phyloP scores from a whole-genome alignment of 2,113 vertebrate species.

The Tragelaphus imberbis region DNA sequence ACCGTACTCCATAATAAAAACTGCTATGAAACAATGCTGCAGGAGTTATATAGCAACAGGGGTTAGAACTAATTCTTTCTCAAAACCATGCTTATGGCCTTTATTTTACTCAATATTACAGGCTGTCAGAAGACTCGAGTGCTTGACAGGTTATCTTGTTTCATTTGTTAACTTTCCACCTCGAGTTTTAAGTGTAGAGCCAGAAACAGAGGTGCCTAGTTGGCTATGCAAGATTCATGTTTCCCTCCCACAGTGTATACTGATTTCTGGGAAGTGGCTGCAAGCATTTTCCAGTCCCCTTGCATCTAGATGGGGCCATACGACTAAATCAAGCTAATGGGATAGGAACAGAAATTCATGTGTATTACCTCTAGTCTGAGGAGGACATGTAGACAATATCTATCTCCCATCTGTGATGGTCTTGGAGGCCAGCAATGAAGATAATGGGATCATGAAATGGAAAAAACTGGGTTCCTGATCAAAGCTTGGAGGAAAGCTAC shows the following conservation, averaged over 20 bases:
- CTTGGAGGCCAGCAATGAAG: background rate
- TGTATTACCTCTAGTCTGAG: background rate
- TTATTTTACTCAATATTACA: background rate
- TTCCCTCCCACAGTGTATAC: background rate
- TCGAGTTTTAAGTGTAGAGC: background rate
- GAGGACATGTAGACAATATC: background rate
- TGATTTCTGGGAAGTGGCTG: background rate
- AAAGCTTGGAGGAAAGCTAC: background rate
- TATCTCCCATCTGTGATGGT: background rate
- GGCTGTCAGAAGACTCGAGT: background rate
- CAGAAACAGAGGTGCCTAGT: background rate
- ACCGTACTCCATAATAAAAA: background rate
- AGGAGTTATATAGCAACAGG: background rate
- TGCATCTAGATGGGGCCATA: background rate
- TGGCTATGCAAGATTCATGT: background rate
- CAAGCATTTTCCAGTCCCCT: background rate
- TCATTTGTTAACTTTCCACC: background rate
- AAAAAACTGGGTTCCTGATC: background rate
- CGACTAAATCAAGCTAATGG: background rate
- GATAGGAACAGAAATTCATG: background rate
- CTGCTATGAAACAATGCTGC: background rate
- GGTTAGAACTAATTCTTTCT: background rate
- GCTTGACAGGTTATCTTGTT: background rate
- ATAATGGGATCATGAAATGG: background rate
- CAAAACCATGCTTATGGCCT: background rate